phyloP scores from a whole-genome alignment of 2,888 invertebrate species.

The Scaptomyza parva region DNA sequence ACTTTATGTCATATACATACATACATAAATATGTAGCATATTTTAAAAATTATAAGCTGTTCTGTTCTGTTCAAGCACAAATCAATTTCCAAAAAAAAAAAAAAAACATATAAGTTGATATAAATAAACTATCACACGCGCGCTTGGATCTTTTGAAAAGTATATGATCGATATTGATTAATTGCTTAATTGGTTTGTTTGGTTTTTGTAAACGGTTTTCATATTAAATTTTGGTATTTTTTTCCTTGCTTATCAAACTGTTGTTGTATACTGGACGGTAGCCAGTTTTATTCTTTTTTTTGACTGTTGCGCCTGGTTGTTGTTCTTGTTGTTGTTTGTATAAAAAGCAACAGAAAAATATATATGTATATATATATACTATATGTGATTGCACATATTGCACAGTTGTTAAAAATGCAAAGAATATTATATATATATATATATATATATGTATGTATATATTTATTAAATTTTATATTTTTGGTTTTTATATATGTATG shows the following conservation, averaged over 20 bases:
- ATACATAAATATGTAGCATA: constrained; percentile 56
- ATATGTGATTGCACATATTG: constrained; percentile 28
- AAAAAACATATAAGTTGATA: constrained; percentile 9
- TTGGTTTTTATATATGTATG: constrained; percentile 56
- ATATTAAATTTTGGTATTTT: constrained; percentile 18
- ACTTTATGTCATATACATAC: constrained; percentile 61
- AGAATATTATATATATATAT: constrained; percentile 42
- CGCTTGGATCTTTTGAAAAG: constrained; percentile 53
- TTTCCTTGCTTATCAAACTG: constrained; percentile 61
- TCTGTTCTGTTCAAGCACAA: constrained; percentile 32
- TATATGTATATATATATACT: constrained; percentile 31
- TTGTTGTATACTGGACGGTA: constrained; percentile 80
- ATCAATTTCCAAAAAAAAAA: constrained; percentile 9
- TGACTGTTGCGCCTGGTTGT: constrained; percentile 64
- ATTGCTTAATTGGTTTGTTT: constrained; percentile 35
- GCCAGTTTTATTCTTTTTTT: constrained; percentile 68
- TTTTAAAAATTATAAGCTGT: constrained; percentile 20
- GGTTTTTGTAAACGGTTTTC: constrained; percentile 31
- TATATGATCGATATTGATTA: constrained; percentile 41
- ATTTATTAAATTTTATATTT: constrained; percentile 43
- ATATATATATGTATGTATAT: constrained; percentile 13
- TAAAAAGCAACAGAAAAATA: constrained; percentile 79
- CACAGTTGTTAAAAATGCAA: constrained; percentile 68
- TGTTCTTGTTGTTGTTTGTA: constrained; percentile 55
- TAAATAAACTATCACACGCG: constrained; percentile 59